Percentiles rank a stretch among this genome's conserved stretches.
Conservation (phyloP, 2,888 invertebrate genomes). For the Cinara cedri region DNA sequence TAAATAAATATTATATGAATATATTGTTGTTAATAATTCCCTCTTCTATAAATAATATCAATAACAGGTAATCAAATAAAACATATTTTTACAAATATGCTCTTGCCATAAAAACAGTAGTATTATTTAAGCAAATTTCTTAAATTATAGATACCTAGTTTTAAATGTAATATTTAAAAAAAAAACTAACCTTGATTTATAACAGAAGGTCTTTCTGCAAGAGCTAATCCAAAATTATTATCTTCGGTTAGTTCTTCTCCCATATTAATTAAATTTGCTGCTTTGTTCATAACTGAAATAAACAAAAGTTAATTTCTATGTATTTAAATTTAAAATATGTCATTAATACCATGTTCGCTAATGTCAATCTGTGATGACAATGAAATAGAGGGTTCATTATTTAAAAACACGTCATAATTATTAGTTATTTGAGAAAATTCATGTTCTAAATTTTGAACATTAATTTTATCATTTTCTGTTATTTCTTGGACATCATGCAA, state of each 20-base stretch:
- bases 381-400: slow-evolving; percentile 47
- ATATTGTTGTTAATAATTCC: too few relatives aligned
- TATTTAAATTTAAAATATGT: neutral
- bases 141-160: too few relatives aligned
- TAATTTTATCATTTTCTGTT: slow-evolving; percentile 38
- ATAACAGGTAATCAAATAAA: neutral
- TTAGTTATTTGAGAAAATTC: slow-evolving; percentile 50
- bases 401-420: slow-evolving; percentile 42
- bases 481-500: slow-evolving; percentile 6
- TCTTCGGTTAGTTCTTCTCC: slow-evolving; percentile 40
- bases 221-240: slow-evolving; percentile 42
- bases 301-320: neutral
- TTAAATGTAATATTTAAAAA: too few relatives aligned
- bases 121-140: too few relatives aligned
- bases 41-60: too few relatives aligned
- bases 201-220: slow-evolving; percentile 16
- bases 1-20: too few relatives aligned
- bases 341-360: slow-evolving; percentile 39
- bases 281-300: slow-evolving; percentile 45
- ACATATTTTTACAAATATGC: neutral
- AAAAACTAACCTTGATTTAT: slow-evolving; percentile 29
- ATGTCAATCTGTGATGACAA: slow-evolving; percentile 48
- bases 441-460: slow-evolving; percentile 36
- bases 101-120: too few relatives aligned
- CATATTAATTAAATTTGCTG: slow-evolving; percentile 31